These are phyloP conservation scores for Manacus vitellinus DNA, from an alignment of 2,113 vertebrate genomes.

Conservation along the genomic window DNA sequence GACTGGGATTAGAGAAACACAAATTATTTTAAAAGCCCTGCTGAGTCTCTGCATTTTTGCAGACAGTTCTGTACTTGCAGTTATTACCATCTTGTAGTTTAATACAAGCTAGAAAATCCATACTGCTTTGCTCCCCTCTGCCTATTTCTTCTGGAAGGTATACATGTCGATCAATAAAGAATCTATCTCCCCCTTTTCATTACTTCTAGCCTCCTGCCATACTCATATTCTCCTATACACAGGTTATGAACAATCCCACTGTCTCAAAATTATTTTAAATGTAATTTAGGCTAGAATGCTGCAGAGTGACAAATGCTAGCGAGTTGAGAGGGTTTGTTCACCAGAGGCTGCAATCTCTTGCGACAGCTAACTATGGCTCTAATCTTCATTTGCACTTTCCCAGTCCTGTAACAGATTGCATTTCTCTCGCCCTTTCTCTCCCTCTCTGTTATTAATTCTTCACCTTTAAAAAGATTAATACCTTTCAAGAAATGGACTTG, in stretches of 20 bases:
- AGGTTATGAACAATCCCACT: conserved; percentile 10
- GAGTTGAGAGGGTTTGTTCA: conserved; percentile 31
- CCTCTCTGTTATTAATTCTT: conserved; percentile 61
- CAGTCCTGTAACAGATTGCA: conserved; percentile 46
- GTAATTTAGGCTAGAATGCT: not conserved
- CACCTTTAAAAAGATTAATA: conserved; percentile 69
- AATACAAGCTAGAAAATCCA: conserved; percentile 35
- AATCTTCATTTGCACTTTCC: conserved; percentile 64
- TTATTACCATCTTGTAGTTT: conserved; percentile 44
- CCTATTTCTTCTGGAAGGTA: conserved; percentile 2
- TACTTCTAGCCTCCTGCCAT: not conserved
- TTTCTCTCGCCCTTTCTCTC: conserved; percentile 39
- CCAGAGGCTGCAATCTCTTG: conserved; percentile 41
- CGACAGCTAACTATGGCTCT: conserved; percentile 40
- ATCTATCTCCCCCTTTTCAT: not conserved
- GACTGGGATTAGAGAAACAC: conserved; percentile 1
- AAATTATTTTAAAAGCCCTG: conserved; percentile 29
- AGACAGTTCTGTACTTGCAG: not conserved
- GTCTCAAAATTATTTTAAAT: conserved; percentile 34
- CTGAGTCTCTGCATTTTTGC: conserved; percentile 29
- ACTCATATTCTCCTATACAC: not conserved
- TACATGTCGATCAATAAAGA: conserved; percentile 50
- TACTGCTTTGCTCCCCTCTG: conserved; percentile 32
- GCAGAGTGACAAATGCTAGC: conserved; percentile 37
- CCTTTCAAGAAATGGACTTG: conserved; percentile 68